phyloP scores from a whole-genome alignment of 2,113 vertebrate genomes.

The Jaculus jaculus region DNA sequence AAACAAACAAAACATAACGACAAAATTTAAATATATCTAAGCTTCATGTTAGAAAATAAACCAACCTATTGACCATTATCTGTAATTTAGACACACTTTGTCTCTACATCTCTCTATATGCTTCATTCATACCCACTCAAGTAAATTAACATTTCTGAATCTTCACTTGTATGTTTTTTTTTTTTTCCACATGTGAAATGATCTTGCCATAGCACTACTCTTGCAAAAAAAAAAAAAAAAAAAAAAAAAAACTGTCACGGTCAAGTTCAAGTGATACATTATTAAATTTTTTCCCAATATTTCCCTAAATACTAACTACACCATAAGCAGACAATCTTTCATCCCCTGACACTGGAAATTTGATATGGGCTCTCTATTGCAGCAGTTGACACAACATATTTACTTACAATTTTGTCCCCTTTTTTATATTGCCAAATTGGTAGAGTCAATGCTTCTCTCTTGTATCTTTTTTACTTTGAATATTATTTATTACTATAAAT shows the following conservation, averaged over 20 bases:
- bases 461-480: background rate
- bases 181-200: background rate
- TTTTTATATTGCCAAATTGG: background rate
- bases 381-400: background rate
- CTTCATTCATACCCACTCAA: background rate
- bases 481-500: background rate
- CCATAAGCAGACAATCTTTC: background rate
- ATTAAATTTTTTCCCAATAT: background rate
- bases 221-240: background rate
- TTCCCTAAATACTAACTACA: background rate
- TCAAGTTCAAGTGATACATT: background rate
- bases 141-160: background rate
- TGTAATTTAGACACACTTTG: background rate
- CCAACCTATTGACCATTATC: background rate
- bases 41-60: background rate
- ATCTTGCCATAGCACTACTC: background rate
- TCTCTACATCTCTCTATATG: background rate
- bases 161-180: background rate
- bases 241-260: background rate
- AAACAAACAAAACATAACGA: too few species aligned
- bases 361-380: background rate
- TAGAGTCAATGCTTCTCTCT: background rate
- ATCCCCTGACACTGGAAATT: background rate
- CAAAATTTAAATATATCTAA: too few species aligned
- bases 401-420: background rate